A percentile compares a stretch with the other conserved stretches of the same genome.
These are phyloP conservation scores for Drosophila greeni DNA, from an alignment of 2,888 invertebrate species.

Conservation along the genomic window DNA sequence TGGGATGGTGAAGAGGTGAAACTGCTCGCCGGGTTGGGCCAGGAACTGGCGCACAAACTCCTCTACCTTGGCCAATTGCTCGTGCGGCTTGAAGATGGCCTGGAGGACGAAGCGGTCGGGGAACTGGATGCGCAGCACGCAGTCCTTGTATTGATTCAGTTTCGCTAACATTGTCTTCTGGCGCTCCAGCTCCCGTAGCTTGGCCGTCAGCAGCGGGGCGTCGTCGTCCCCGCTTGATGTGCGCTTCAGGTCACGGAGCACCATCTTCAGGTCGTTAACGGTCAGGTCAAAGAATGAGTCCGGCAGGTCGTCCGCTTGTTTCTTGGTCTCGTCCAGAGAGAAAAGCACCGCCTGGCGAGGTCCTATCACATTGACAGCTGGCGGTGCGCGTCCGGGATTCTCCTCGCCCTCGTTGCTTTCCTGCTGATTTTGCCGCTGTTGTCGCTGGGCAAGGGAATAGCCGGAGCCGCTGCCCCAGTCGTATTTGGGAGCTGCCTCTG, in stretches of 20 bases:
- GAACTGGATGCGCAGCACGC: slow-evolving; percentile 91
- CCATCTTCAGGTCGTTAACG: slow-evolving; percentile 87
- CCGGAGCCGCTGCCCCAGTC: slow-evolving; percentile 77
- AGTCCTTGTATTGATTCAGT: slow-evolving; percentile 85
- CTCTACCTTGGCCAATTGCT: slow-evolving; percentile 85
- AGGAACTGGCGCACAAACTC: slow-evolving; percentile 88
- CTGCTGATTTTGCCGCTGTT: slow-evolving; percentile 19
- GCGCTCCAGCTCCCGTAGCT: slow-evolving; percentile 82
- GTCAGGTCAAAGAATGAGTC: slow-evolving; percentile 94
- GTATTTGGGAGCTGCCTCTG: slow-evolving; percentile 50
- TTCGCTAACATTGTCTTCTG: slow-evolving; percentile 81
- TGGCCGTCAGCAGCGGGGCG: slow-evolving; percentile 85
- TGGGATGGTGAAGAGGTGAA: slow-evolving; percentile 91
- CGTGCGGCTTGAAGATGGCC: slow-evolving; percentile 88
- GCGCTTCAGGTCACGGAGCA: slow-evolving; percentile 87
- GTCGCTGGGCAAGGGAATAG: slow-evolving; percentile 58
- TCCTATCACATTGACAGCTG: slow-evolving; percentile 73
- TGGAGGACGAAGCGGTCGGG: slow-evolving; percentile 92
- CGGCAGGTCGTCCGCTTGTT: slow-evolving; percentile 84
- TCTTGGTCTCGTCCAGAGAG: slow-evolving; percentile 82
- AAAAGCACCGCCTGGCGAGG: slow-evolving; percentile 86
- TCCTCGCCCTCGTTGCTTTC: slow-evolving; percentile 47
- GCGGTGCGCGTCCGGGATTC: slow-evolving; percentile 53
- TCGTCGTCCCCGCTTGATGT: slow-evolving; percentile 84
- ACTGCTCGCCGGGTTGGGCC: slow-evolving; percentile 82